Base-by-base conservation (phyloP, 2,113 vertebrate genomes). In the Morone chrysops region DNA sequence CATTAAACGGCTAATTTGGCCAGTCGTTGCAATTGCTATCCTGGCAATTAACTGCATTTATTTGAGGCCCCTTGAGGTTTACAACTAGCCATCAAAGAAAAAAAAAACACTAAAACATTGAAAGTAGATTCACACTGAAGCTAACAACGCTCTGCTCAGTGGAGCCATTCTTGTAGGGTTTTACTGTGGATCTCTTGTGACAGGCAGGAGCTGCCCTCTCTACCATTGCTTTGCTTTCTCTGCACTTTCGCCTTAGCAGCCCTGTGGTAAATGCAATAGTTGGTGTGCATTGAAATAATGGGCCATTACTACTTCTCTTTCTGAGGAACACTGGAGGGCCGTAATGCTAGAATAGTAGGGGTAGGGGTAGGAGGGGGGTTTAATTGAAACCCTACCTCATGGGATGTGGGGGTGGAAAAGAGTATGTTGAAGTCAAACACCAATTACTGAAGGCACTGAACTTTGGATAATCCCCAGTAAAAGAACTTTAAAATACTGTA, bases 361-460 rank as follows among this genome's bases (percentile, higher is more conserved):
- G 31, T 3, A 31, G 31, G 31, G 31, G 31, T 31, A 31, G 31
- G 31, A 31, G 31, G 31, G 86, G 78, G 70, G 68, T 61, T 50
- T 78, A 79, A 84, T 54, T 80, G 75, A 84, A 84, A 88, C 31
- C 62, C 68, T 67, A 70, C 74, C 86, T 88, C 70, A 50, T 79
- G 76, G 84, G 89, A 87, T 78, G 86, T 56, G 84, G 63, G 86
- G 83, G 87, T 81, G 87, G 85, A 25, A 83, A 75, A 84, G 75
- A 69, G 69, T 78, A 84, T 70, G 80, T 75, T 82, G 36, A 76
- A 92, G 88, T 94, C 90, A 93, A 94, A 92, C 78, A 73, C 83
- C 90, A 93, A 91, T 93, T 93, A 92, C 75, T 77, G 78, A 51
- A 87, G 75, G 75, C 81, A 86, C 66, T 89, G 80, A 89, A 84